A percentile compares a stretch with the other conserved stretches of the same genome.
Conservation (phyloP, 2,113 vertebrate species). For the Carassius auratus region DNA sequence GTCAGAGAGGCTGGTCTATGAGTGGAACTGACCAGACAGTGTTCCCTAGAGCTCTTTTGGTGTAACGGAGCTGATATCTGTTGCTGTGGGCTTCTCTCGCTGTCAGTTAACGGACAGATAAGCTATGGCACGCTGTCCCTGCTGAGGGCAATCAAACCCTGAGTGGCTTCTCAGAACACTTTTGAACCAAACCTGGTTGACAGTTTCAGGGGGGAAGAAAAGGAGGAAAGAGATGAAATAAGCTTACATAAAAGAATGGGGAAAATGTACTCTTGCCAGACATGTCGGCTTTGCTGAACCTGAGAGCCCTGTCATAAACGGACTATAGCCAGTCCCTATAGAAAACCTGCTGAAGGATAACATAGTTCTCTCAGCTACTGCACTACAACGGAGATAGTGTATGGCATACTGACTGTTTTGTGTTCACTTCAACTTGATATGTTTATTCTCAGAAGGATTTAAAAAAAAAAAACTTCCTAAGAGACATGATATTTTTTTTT, state of each 20-base stretch:
- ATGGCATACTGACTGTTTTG: background rate
- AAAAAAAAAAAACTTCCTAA: constrained; percentile 17
- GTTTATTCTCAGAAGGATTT: constrained; percentile 14
- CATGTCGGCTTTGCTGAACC: constrained; percentile 44
- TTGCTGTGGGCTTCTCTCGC: constrained; percentile 52
- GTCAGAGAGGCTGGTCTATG: constrained; percentile 31
- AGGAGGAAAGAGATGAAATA: constrained; percentile 38
- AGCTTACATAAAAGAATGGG: constrained; percentile 41
- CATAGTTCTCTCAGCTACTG: constrained; percentile 44
- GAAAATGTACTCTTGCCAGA: constrained; percentile 38
- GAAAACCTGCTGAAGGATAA: constrained; percentile 40
- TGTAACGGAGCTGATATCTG: constrained; percentile 62
- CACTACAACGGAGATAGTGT: constrained; percentile 44
- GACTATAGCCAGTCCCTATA: constrained; percentile 41
- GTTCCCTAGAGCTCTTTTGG: constrained; percentile 53
- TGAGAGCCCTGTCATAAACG: constrained; percentile 42
- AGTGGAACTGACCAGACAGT: constrained; percentile 43
- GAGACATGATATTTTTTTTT: constrained; percentile 15
- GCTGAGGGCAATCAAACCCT: constrained; percentile 60
- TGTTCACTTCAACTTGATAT: constrained; percentile 18
- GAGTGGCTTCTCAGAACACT: constrained; percentile 50
- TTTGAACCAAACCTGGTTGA: constrained; percentile 55
- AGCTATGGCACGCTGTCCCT: constrained; percentile 54
- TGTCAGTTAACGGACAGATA: constrained; percentile 65
- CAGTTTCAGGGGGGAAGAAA: constrained; percentile 38